Conservation (phyloP, 2,888 invertebrate genomes). For the Hirtodrosophila cameraria region DNA sequence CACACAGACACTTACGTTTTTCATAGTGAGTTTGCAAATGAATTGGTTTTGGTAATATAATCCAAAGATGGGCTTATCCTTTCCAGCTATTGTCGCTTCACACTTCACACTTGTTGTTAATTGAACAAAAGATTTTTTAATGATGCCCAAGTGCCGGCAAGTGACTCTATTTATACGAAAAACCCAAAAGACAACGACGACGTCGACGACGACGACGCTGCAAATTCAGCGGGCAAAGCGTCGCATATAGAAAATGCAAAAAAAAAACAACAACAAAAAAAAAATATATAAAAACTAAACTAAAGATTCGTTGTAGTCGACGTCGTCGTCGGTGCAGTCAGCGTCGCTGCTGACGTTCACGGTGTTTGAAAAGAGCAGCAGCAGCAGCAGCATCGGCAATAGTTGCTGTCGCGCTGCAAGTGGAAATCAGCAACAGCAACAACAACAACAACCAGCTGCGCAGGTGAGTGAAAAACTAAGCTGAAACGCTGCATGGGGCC, state of each 20-base stretch:
- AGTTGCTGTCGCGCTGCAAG: slow-evolving; percentile 21
- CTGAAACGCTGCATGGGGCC: slow-evolving; percentile 5
- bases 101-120: slow-evolving; percentile 76
- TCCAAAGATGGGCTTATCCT: slow-evolving; percentile 63
- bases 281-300: slow-evolving; percentile 61
- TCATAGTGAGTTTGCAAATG: slow-evolving; percentile 66
- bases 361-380: slow-evolving; percentile 61
- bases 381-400: slow-evolving; percentile 23
- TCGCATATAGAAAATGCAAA: slow-evolving; percentile 69
- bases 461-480: slow-evolving; percentile 27
- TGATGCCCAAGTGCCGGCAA: slow-evolving; percentile 83
- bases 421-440: slow-evolving; percentile 36
- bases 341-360: slow-evolving; percentile 26
- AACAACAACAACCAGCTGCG: slow-evolving; percentile 23
- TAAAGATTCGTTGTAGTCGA: slow-evolving; percentile 62
- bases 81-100: slow-evolving; percentile 41
- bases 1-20: slow-evolving; percentile 73
- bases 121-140: slow-evolving; percentile 83
- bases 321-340: slow-evolving; percentile 25
- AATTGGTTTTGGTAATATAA: slow-evolving; percentile 37
- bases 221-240: slow-evolving; percentile 67
- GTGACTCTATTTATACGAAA: slow-evolving; percentile 83
- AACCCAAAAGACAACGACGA: slow-evolving; percentile 39
- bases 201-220: slow-evolving; percentile 39
- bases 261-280: slow-evolving; percentile 26